Conservation (phyloP, 2,888 invertebrate species). For the Trimorus sp. region DNA sequence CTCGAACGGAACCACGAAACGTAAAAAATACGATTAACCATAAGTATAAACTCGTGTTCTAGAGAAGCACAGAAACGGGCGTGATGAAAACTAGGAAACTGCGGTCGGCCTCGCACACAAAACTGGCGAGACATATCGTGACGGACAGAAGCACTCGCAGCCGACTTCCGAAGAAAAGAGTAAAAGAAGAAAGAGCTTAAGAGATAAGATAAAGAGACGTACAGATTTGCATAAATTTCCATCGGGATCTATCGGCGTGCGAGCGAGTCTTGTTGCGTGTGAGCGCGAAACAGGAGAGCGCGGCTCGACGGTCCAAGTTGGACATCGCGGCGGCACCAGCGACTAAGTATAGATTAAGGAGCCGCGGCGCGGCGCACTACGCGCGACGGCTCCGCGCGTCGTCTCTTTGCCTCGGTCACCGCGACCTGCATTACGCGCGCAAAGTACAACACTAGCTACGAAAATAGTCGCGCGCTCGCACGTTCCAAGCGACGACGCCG, state of each 20-base stretch:
- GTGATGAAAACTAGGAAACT: too few species aligned
- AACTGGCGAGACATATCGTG: too few species aligned
- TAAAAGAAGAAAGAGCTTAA: too few species aligned
- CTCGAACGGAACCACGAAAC: too few species aligned
- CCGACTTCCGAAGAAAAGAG: too few species aligned
- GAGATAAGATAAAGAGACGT: slow-evolving; percentile 1
- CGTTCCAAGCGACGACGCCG: slow-evolving; percentile 7
- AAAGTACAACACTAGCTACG: slow-evolving; percentile 69
- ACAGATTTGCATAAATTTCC: slow-evolving; percentile 44
- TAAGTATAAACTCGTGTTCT: too few species aligned
- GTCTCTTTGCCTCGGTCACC: slow-evolving; percentile 73
- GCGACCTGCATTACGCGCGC: slow-evolving; percentile 76
- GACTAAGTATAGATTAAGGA: slow-evolving; percentile 52
- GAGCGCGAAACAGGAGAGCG: slow-evolving; percentile 40
- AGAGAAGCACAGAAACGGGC: too few species aligned
- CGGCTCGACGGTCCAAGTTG: slow-evolving; percentile 35
- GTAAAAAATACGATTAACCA: too few species aligned
- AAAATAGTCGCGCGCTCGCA: slow-evolving; percentile 69
- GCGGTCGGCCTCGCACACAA: too few species aligned
- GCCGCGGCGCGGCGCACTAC: slow-evolving; percentile 46
- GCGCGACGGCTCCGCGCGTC: slow-evolving; percentile 39
- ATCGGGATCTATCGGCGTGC: slow-evolving; percentile 33
- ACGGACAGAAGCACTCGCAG: too few species aligned
- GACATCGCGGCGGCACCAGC: slow-evolving; percentile 37
- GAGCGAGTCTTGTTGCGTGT: slow-evolving; percentile 41